Base-by-base conservation (phyloP, 2,888 invertebrate genomes). In the Pycnomerus fuliginosus region DNA sequence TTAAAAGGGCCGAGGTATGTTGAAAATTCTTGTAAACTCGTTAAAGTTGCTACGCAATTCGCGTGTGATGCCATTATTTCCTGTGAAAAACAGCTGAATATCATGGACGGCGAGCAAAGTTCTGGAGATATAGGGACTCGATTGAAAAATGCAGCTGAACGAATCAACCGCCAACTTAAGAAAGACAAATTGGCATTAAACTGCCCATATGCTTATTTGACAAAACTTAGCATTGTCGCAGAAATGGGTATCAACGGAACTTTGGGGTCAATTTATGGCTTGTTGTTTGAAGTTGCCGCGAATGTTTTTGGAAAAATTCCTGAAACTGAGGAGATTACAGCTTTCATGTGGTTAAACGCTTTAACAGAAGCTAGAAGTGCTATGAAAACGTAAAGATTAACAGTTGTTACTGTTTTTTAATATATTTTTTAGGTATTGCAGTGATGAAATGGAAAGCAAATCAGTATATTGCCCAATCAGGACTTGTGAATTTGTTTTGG, bases 231-330 rank as follows among this genome's bases (percentile, higher is more conserved):
- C 0, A 76, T 77, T 50, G 73, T 84, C 3, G 81, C 84, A 0
- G 87, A 88, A 63, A 77, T 76, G 11, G 74, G 75, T 30, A 85
- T 90, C 80, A 89, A 88, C 1, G 90, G 91, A 1, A 83, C 87
- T 0, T 83, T 87, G 0, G 90, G 90, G 1, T 90, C 85, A 1
- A 75, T 91, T 28, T 90, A 90, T 72, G 83, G 86, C 46, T 74
- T 91, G 47, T 79, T 89, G 44, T 78, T 91, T 44, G 80, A 86
- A 2, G 80, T 83, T 0, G 82, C 81, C 0, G 78, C 81, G 0
- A 75, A 75, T 31, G 69, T 74, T 29, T 70, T 80, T 34, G 63
- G 71, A 16, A 60, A 62, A 70, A 74, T 58, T 35, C 34, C 50
- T 0, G 62, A 62, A 11, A 49, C 53, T 4, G 50, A 51, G 8